Base-by-base conservation (phyloP, 2,113 vertebrate genomes). In the Tyto alba region DNA sequence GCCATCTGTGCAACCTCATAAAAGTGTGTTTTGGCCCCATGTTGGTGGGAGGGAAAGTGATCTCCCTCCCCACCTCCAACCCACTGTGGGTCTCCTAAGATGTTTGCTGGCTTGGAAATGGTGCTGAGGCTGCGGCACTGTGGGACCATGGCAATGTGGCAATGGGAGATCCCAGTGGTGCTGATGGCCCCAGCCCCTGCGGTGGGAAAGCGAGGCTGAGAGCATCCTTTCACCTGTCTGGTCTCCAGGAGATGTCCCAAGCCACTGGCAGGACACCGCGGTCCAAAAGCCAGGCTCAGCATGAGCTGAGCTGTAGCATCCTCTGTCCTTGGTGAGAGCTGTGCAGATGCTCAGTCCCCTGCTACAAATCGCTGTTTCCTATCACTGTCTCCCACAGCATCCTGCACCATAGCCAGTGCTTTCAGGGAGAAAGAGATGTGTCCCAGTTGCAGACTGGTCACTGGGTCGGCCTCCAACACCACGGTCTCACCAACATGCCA, bases 121-220 rank as follows among this genome's bases (percentile, higher is more conserved):
- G 64, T n/a, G 36, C 27, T 2, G 32, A 50, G 50, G 13, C 68
- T 84, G 53, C 4, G 4, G 45, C 21, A 50, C 36, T 56, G 13
- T 47, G 36, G 16, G 34, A 47, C 48, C 26, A 36, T 4, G 32
- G 81, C 64, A 62, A 53, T 34, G 45, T 4, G 32, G 81, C 64
- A 62, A 53, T 34, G 45, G 66, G 47, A 72, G 21, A 63, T 3
- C 34, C 17, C 60, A 41, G 0, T 2, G 19, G 20, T 62, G 64
- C 36, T 66, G 41, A n/a, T 56, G 41, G 20, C 25, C n/a, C 6
- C 0, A 0, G 56, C 16, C 16, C 13, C 16, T 2, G 1, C 1
- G 2, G 34, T 9, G 16, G 32, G 32, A 17, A 52, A 52, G 59
- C 0, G 0, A 43, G 29, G 18, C 26, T 89, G 73, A 56, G 50